Percentiles rank a stretch among this genome's conserved stretches.
Evolutionary conservation across 2,888 invertebrate genomes (phyloP).

Genomic region (Chironomus tentans): DNA sequence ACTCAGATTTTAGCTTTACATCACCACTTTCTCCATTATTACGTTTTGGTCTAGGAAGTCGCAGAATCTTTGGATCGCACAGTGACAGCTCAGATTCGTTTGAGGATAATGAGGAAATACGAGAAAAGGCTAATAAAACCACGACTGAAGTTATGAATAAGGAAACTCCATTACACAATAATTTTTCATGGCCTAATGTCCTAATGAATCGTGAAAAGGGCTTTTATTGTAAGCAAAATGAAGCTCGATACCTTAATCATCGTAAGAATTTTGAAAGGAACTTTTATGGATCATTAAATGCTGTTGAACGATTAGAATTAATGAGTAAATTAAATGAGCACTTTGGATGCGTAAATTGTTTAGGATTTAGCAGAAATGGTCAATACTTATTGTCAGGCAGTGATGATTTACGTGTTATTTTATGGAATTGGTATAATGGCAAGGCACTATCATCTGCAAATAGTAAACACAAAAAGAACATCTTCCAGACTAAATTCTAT

Average conservation of each 20-base stretch:
- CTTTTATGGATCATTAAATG: conserved; percentile 65
- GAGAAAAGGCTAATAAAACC: neutral
- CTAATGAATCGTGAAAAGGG: conserved; percentile 8
- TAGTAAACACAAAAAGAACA: conserved; percentile 17
- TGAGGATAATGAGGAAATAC: conserved; percentile 9
- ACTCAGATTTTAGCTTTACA: conserved; percentile 8
- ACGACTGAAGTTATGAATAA: conserved; percentile 19
- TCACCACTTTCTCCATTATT: conserved; percentile 9
- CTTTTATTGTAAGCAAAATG: conserved; percentile 14
- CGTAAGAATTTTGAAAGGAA: conserved; percentile 17
- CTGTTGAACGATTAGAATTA: conserved; percentile 69
- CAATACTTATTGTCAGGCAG: conserved; percentile 70
- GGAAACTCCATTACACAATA: neutral
- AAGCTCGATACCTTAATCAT: conserved; percentile 7
- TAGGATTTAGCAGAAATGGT: conserved; percentile 79
- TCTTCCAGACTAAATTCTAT: conserved; percentile 62
- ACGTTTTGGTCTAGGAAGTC: conserved; percentile 5
- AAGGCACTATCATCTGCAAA: conserved; percentile 34
- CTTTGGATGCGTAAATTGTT: conserved; percentile 83
- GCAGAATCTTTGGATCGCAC: neutral
- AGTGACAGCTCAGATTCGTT: neutral
- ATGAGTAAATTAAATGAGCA: conserved; percentile 69
- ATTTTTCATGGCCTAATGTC: conserved; percentile 2
- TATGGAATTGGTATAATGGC: conserved; percentile 86
- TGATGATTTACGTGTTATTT: conserved; percentile 74